Conservation (phyloP, 2,888 invertebrate species). For the Chromoteleia sp. region DNA sequence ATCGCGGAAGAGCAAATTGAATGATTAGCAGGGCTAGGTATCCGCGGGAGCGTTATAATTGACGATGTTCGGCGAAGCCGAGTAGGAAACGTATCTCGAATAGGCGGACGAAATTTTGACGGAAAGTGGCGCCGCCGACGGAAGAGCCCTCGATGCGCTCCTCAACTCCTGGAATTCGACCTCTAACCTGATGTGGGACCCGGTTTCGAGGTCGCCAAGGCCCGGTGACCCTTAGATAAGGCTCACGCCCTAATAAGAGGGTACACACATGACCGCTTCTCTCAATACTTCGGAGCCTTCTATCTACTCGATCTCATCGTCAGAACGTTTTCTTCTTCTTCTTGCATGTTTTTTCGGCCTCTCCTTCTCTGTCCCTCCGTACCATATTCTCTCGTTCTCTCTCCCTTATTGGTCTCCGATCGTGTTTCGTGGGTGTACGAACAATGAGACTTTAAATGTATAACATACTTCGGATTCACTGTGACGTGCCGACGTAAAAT, state of each 20-base stretch:
- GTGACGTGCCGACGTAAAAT: conserved; percentile 60
- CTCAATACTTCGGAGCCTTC: conserved; percentile 67
- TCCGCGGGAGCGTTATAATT: conserved; percentile 72
- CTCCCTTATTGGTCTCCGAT: conserved; percentile 26
- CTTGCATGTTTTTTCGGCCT: conserved; percentile 35
- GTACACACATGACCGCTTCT: conserved; percentile 76
- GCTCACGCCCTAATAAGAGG: conserved; percentile 85
- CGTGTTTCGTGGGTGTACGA: conserved; percentile 52
- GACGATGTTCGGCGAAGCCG: conserved; percentile 62
- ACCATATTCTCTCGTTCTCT: conserved; percentile 28
- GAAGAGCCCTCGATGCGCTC: conserved; percentile 62
- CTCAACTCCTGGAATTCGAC: conserved; percentile 80
- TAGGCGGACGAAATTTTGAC: conserved; percentile 66
- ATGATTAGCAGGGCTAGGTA: conserved; percentile 68
- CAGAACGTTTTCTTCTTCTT: conserved; percentile 46
- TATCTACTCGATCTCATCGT: conserved; percentile 70
- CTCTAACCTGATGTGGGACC: conserved; percentile 72
- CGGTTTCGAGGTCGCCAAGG: conserved; percentile 80
- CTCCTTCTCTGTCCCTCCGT: conserved; percentile 28
- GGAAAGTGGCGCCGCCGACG: conserved; percentile 68
- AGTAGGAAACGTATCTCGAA: conserved; percentile 50
- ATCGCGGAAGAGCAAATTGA: conserved; percentile 71
- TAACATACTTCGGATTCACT: conserved; percentile 46
- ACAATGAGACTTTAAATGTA: conserved; percentile 66
- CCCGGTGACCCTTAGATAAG: conserved; percentile 84